Conservation (phyloP, 1,140 invertebrate genomes). For the Heliconius nattereri region DNA sequence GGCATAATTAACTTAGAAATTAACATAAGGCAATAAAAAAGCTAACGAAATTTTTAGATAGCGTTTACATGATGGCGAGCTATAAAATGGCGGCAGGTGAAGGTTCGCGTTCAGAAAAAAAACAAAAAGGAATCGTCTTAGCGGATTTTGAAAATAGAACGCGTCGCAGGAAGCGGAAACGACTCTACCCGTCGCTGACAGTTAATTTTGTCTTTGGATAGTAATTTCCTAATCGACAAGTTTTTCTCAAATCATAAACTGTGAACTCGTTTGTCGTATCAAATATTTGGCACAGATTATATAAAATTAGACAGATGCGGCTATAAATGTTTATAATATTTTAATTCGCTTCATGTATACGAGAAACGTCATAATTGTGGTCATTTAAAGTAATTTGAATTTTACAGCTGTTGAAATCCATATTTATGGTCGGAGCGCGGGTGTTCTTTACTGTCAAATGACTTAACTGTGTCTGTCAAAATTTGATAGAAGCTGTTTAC, state of each 20-base stretch:
- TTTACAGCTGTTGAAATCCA: constrained; percentile 69
- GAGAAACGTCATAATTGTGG: constrained; percentile 39
- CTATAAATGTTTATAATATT: constrained; percentile 23
- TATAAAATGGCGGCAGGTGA: constrained; percentile 74
- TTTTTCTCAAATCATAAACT: constrained; percentile 51
- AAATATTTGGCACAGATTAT: constrained; percentile 25
- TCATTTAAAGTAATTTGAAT: constrained; percentile 68
- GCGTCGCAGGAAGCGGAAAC: constrained; percentile 70
- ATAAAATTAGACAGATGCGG: constrained; percentile 11
- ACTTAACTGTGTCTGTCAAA: constrained; percentile 47
- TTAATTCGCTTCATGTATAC: constrained; percentile 13
- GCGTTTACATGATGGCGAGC: constrained; percentile 64
- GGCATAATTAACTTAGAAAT: constrained; percentile 80
- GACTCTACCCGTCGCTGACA: constrained; percentile 68
- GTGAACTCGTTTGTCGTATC: constrained; percentile 2
- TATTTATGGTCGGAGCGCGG: constrained; percentile 61
- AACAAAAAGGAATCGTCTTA: constrained; percentile 49
- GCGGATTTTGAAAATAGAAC: constrained; percentile 77
- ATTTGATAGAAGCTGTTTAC: constrained; percentile 45
- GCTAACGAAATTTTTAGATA: constrained; percentile 78
- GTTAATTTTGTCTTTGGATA: constrained; percentile 74
- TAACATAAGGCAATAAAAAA: constrained; percentile 79
- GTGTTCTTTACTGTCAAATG: constrained; percentile 48
- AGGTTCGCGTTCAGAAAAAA: constrained; percentile 41
- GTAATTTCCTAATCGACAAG: constrained; percentile 75